These are phyloP conservation scores for Rhinolophus sinicus DNA, from an alignment of 2,113 vertebrate species.

Conservation along the genomic window DNA sequence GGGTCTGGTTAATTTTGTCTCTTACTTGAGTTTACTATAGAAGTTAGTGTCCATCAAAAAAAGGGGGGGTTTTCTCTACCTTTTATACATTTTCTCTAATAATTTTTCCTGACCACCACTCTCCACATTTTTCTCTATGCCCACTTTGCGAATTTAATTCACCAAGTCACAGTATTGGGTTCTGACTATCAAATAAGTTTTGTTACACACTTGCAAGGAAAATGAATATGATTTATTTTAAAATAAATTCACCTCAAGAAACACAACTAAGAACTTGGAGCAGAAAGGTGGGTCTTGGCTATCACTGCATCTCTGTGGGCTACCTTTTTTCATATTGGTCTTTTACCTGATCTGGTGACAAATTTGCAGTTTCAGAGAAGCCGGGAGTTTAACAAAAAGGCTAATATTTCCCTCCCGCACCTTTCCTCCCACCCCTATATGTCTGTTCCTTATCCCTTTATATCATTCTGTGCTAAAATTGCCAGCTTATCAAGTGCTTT, in stretches of 20 bases:
- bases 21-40: not conserved
- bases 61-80: not conserved
- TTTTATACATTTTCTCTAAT: not conserved
- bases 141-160: not conserved
- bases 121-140: not conserved
- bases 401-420: not conserved
- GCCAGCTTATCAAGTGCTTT: slow-evolving; percentile 62
- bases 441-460: slow-evolving; percentile 23
- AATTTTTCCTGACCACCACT: not conserved
- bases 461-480: slow-evolving; percentile 68
- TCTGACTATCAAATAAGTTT: not conserved
- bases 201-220: slow-evolving; percentile 17
- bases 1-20: not conserved
- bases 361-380: slow-evolving; percentile 22
- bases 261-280: slow-evolving; percentile 44
- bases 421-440: not conserved
- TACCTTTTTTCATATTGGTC: not conserved
- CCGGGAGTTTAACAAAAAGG: not conserved
- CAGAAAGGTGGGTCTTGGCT: not conserved
- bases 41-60: not conserved
- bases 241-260: slow-evolving; percentile 53
- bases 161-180: not conserved
- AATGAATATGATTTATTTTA: slow-evolving; percentile 39
- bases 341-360: not conserved
- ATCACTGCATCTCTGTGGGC: not conserved